These are phyloP conservation scores for Cyclophora punctaria DNA, from an alignment of 2,888 invertebrate species.

Conservation along the genomic window DNA sequence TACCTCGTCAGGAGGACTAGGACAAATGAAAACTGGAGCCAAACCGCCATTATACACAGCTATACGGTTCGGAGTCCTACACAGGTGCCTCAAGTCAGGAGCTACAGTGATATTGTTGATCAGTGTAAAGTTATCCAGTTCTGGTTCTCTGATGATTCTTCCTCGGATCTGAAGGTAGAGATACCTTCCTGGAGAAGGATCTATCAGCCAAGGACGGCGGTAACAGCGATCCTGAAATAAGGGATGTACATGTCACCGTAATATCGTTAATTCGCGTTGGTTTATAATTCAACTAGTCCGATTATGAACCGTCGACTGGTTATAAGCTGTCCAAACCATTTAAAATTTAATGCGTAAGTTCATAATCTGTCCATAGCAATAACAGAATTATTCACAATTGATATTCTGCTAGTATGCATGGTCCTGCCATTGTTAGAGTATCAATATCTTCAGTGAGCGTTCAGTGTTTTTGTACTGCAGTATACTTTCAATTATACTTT, in stretches of 20 bases:
- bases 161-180: constrained; percentile 87
- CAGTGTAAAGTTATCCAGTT: constrained; percentile 66
- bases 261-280: no score
- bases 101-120: constrained; percentile 75
- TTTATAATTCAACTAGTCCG: not conserved
- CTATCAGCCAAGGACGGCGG: constrained; percentile 85
- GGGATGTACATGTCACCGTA: no score
- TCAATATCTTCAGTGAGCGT: no score
- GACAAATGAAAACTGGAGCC: constrained; percentile 77
- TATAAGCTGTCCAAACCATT: no score
- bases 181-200: constrained; percentile 83
- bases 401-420: no score
- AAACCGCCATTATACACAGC: constrained; percentile 83
- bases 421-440: no score
- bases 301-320: no score
- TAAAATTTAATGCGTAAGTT: no score
- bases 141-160: constrained; percentile 68
- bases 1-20: constrained; percentile 55
- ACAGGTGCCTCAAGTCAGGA: constrained; percentile 74
- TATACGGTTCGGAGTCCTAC: constrained; percentile 85
- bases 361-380: no score
- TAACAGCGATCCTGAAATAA: constrained; percentile 82
- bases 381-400: no score
- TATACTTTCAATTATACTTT: no score
- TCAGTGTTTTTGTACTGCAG: no score